phyloP scores from a whole-genome alignment of 2,888 invertebrate species.

The Seira sanloemensis region DNA sequence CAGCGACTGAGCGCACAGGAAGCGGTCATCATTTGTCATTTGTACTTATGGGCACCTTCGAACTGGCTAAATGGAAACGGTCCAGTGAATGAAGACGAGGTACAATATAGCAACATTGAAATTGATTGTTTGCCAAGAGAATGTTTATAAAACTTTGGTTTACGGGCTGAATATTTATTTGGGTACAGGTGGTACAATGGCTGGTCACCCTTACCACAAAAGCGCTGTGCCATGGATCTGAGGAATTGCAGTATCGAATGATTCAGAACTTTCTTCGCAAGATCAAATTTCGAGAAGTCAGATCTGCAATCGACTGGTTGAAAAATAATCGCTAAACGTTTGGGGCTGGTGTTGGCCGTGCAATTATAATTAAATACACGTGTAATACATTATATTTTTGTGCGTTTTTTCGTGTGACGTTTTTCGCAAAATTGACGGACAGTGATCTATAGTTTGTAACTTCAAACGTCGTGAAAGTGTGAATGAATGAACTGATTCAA shows the following conservation, averaged over 20 bases:
- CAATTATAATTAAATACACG: too few species aligned
- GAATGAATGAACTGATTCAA: too few species aligned
- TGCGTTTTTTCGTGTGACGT: too few species aligned
- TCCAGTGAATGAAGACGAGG: slow-evolving; percentile 72
- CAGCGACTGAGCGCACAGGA: slow-evolving; percentile 81
- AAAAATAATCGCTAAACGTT: slow-evolving; percentile 28
- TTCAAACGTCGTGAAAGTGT: too few species aligned
- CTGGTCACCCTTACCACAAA: slow-evolving; percentile 85
- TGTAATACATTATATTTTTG: too few species aligned
- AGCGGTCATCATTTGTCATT: slow-evolving; percentile 85
- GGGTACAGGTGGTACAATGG: slow-evolving; percentile 83
- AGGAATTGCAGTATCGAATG: slow-evolving; percentile 80
- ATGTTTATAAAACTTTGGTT: slow-evolving; percentile 75
- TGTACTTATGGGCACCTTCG: slow-evolving; percentile 86
- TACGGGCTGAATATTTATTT: not conserved
- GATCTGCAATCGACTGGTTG: slow-evolving; percentile 82
- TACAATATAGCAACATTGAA: slow-evolving; percentile 57
- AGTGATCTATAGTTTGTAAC: too few species aligned
- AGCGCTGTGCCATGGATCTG: slow-evolving; percentile 80
- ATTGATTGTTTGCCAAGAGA: not conserved
- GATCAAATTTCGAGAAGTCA: slow-evolving; percentile 80
- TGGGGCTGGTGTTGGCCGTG: too few species aligned
- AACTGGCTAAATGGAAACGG: slow-evolving; percentile 79
- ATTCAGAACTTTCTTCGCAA: slow-evolving; percentile 83
- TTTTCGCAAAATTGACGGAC: too few species aligned